Evolutionary conservation across 2,113 vertebrate species (phyloP).

Genomic region (Barbus barbus): DNA sequence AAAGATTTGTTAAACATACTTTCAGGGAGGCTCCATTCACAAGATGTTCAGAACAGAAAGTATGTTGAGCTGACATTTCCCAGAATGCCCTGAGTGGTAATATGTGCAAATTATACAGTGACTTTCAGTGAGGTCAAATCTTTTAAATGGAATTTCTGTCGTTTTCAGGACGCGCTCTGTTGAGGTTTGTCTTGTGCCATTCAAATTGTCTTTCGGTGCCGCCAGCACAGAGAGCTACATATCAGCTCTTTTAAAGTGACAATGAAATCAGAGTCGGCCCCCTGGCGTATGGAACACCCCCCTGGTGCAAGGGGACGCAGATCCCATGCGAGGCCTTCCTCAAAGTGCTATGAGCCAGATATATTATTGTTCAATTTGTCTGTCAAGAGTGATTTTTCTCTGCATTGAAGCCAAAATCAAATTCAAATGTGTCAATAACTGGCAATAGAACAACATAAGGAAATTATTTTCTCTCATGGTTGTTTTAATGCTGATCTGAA

Average conservation of each 20-base stretch:
- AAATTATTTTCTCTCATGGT: constrained; percentile 23
- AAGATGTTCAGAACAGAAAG: not conserved
- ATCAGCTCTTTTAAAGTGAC: not conserved
- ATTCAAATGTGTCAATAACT: not conserved
- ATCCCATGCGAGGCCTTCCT: not conserved
- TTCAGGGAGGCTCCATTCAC: not conserved
- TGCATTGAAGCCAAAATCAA: not conserved
- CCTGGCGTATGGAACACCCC: not conserved
- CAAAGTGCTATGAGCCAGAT: not conserved
- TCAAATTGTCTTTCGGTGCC: not conserved
- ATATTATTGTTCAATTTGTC: constrained; percentile 14
- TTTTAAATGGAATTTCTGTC: not conserved
- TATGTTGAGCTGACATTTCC: not conserved
- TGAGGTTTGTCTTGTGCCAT: not conserved
- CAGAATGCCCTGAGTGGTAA: not conserved
- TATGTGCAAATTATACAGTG: constrained; percentile 13
- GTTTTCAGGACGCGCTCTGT: not conserved
- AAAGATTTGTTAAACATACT: not conserved
- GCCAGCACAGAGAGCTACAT: not conserved
- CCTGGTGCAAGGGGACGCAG: not conserved
- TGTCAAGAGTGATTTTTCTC: constrained; percentile 5
- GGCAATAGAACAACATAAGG: constrained; percentile 24
- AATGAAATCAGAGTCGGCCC: not conserved
- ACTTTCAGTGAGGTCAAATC: constrained; percentile 14
- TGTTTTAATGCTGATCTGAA: constrained; percentile 9